Base-by-base conservation (phyloP, 2,797 vertebrate genomes). In the Chanos chanos region DNA sequence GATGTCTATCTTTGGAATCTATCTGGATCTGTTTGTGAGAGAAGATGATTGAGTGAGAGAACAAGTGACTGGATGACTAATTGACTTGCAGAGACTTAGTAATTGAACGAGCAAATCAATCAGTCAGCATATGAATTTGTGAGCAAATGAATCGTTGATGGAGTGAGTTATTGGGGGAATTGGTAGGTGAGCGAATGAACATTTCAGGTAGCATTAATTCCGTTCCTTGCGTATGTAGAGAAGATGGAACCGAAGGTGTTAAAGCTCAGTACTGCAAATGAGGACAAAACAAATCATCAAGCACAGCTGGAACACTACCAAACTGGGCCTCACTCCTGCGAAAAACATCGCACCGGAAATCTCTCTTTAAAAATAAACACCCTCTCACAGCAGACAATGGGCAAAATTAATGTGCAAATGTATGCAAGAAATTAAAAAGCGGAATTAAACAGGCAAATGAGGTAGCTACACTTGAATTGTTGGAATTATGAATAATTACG, bases 361-460 rank as follows among this genome's bases (percentile, higher is more conserved):
- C 69, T 75, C 66, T 63, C 66, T 71, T 71, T 63, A 75, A 70
- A n/a, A 76, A 76, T 62, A 78, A 86, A 82, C 54, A 76, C 75
- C 79, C 82, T 78, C 84, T 81, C 79, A 77, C 77, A 52, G 87
- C 93, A 90, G 91, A 93, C 92, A 91, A 94, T 87, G 85, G 90
- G 90, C 92, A 89, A 89, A 94, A 98, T 98, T 97, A 96, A 95
- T 95, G 97, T 98, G 96, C 94, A 98, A 98, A 99, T 98, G 85
- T 96, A 99, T 99, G 95, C 96, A 93, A 94, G 92, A 90, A 94
- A 93, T 92, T 93, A 94, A 96, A 96, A 94, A 92, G 88, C 86
- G 90, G 93, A 96, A 97, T 97, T 94, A 96, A 92, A 86, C 91
- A 95, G 92, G 78, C 83, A 89, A 88, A 89, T 88, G 83, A 89